Conservation (phyloP, 2,113 vertebrate species). For the Penelope pileata region DNA sequence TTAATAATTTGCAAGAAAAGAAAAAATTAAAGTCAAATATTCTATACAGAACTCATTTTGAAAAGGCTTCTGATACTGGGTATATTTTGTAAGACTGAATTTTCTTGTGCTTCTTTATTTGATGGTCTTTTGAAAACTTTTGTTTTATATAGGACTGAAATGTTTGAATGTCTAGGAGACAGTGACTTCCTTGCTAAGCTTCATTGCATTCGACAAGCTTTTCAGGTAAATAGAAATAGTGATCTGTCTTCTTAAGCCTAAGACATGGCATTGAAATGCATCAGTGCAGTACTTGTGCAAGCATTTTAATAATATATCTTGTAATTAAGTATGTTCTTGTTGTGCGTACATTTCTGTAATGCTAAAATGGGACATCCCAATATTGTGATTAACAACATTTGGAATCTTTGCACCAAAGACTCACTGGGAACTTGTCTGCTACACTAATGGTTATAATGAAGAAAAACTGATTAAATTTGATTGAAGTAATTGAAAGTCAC, state of each 20-base stretch:
- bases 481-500: neutral
- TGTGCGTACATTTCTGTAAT: neutral
- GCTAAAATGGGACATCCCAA: neutral
- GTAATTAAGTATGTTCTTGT: neutral
- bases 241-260: neutral
- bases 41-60: neutral
- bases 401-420: neutral
- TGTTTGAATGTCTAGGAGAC: conserved; percentile 92
- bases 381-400: neutral
- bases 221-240: conserved; percentile 82
- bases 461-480: neutral
- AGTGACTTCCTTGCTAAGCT: conserved; percentile 95
- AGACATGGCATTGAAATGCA: neutral
- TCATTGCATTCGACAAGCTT: conserved; percentile 93
- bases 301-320: neutral
- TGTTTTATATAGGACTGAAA: conserved; percentile 84
- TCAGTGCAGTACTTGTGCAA: neutral
- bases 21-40: neutral
- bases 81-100: neutral
- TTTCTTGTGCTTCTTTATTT: neutral
- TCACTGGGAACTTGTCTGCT: neutral
- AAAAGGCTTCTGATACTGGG: neutral
- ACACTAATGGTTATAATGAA: neutral
- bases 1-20: neutral
- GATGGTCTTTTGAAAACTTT: neutral